Evolutionary conservation across 2,888 invertebrate genomes (phyloP), one percentile per base, ranked within the genome.

Genomic region (Lasioglossum calceatum): DNA sequence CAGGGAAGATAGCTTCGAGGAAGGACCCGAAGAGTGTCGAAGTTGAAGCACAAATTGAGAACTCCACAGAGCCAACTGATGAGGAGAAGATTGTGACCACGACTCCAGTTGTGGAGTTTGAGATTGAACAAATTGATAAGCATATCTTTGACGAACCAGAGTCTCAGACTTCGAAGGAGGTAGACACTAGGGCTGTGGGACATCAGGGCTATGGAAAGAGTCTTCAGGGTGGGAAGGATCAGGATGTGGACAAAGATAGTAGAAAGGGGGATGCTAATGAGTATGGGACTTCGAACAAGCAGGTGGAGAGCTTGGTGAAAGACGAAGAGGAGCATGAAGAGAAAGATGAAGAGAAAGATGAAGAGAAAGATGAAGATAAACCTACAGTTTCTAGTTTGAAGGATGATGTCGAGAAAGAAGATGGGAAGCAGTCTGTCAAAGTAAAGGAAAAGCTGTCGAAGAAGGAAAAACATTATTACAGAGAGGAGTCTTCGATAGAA

Each of bases 111-210:
- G 32, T 14, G 16, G 44, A 76, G 47, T 61, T 81, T 16, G 81
- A 86, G 12, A 79, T 75, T 2, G 89, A 87, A 0, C 84, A 81
- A 32, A 89, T 90, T 23, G 88, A 90, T 16, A 80, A 88, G n/a
- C 87, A 88, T 70, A 87, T 91, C 82, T 89, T 91, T 80, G 82
- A 89, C 0, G 92, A 92, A 4, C 73, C 84, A 2, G 92, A 91
- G 36, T 89, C 89, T 0, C 89, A 81, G 36, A 90, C 90, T 8
- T 89, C 90, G 1, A 91, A 93, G 44, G 92, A 90, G 23, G 44
- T 92, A 7, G 92, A 90, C 8, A 87, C 88, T 16, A 86, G 90
- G 50, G 90, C 89, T 10, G 81, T 91, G 0, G 86, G 81, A 0
- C 77, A 87, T 8, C 77, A 32, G 1, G 88, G 84, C 27, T 86